Evolutionary conservation across 2,888 invertebrate species (phyloP).

Genomic region (Sussaba pulchella): DNA sequence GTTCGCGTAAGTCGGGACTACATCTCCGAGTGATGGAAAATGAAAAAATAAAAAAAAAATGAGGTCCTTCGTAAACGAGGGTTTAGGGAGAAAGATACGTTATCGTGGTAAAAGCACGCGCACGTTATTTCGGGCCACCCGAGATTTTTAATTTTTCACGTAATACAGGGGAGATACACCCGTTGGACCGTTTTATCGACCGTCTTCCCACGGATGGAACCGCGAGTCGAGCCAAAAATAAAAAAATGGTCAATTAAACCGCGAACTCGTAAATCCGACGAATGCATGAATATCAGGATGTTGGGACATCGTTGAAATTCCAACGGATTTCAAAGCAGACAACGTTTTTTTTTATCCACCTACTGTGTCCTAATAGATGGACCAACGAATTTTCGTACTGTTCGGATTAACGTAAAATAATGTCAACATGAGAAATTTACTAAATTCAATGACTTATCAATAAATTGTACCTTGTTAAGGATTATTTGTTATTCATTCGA

Average conservation of each 20-base stretch:
- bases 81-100: background rate
- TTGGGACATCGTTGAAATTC: background rate
- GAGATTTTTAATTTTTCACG: constrained; percentile 4
- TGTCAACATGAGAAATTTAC: no score
- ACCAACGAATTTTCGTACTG: no score
- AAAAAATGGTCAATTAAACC: background rate
- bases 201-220: background rate
- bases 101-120: background rate
- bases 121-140: background rate
- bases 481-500: no score
- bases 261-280: background rate
- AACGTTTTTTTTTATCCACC: no score
- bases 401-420: no score
- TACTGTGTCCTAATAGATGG: no score
- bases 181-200: constrained; percentile 22
- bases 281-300: background rate
- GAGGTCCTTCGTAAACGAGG: background rate
- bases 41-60: background rate
- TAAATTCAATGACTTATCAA: no score
- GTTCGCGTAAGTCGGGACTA: background rate
- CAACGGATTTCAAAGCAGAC: no score
- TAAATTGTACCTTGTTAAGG: no score
- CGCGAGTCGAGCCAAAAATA: background rate
- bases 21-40: constrained; percentile 5
- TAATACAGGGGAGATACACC: background rate